These are phyloP conservation scores for Ptiloglossa arizonensis DNA, from an alignment of 1,140 invertebrate species.

Conservation along the genomic window DNA sequence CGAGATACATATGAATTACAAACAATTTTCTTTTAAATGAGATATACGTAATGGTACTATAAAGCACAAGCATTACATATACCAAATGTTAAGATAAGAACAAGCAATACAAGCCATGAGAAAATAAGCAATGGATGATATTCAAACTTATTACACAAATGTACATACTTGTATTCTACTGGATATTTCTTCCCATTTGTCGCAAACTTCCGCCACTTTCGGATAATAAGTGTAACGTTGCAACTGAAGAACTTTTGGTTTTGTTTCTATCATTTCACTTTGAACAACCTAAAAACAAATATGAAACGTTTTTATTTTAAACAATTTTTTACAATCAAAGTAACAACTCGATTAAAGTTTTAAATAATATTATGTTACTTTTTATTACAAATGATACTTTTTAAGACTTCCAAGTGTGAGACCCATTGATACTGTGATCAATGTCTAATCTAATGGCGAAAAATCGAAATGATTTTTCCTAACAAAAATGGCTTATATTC, in stretches of 20 bases:
- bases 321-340: conserved; percentile 13
- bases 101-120: conserved; percentile 69
- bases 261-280: conserved; percentile 78
- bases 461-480: too few species aligned
- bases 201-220: conserved; percentile 77
- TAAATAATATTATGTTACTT: conserved; percentile 14
- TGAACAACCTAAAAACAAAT: conserved; percentile 72
- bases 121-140: conserved; percentile 71
- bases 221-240: conserved; percentile 77
- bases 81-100: conserved; percentile 70
- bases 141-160: conserved; percentile 48
- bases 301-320: conserved; percentile 31
- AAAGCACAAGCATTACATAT: conserved; percentile 71
- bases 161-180: conserved; percentile 76
- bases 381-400: too few species aligned
- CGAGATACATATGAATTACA: not conserved
- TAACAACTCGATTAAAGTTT: not conserved
- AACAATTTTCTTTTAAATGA: conserved; percentile 21
- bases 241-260: conserved; percentile 76
- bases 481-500: too few species aligned
- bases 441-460: too few species aligned
- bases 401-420: too few species aligned
- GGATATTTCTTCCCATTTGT: conserved; percentile 77
- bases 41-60: conserved; percentile 69
- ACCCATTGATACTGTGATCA: too few species aligned